A percentile compares a stretch with the other conserved stretches of the same genome.
phyloP scores from a whole-genome alignment of 2,888 invertebrate genomes.

The Mycalesis mineus region DNA sequence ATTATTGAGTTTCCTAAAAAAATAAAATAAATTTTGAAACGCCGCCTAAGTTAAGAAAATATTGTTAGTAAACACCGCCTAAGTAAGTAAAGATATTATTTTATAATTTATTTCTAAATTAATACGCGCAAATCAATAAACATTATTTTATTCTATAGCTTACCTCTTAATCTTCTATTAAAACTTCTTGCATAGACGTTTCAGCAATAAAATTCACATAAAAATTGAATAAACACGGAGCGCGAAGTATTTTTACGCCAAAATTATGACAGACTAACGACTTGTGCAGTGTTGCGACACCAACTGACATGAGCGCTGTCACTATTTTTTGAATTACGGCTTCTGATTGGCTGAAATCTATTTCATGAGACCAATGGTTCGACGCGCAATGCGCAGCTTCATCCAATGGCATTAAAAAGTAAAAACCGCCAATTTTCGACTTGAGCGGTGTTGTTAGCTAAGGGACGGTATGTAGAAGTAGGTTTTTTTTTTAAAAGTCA shows the following conservation, averaged over 20 bases:
- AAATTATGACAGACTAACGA: slow-evolving; percentile 27
- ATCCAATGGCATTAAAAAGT: slow-evolving; percentile 16
- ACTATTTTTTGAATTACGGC: slow-evolving; percentile 27
- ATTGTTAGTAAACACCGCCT: too few species aligned
- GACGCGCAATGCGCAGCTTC: slow-evolving; percentile 17
- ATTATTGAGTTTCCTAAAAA: slow-evolving; percentile 29
- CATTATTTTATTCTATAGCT: slow-evolving; percentile 28
- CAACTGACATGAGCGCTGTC: slow-evolving; percentile 28
- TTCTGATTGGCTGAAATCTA: slow-evolving; percentile 25
- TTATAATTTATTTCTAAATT: slow-evolving; percentile 7
- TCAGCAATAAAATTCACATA: slow-evolving; percentile 27
- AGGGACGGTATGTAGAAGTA: too few species aligned
- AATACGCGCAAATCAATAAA: slow-evolving; percentile 24
- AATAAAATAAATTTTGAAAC: background rate
- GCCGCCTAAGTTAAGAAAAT: background rate
- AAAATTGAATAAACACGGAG: slow-evolving; percentile 28
- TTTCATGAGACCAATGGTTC: slow-evolving; percentile 9
- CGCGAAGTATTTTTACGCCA: slow-evolving; percentile 3
- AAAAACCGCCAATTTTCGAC: too few species aligned
- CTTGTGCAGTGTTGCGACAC: slow-evolving; percentile 29
- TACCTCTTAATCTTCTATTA: slow-evolving; percentile 30
- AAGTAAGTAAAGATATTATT: background rate
- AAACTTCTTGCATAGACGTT: slow-evolving; percentile 28
- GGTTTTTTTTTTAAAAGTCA: too few species aligned
- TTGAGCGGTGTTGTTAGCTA: too few species aligned